Evolutionary conservation across 1,140 invertebrate genomes (phyloP).

Genomic region (Branchinecta lindahli): DNA sequence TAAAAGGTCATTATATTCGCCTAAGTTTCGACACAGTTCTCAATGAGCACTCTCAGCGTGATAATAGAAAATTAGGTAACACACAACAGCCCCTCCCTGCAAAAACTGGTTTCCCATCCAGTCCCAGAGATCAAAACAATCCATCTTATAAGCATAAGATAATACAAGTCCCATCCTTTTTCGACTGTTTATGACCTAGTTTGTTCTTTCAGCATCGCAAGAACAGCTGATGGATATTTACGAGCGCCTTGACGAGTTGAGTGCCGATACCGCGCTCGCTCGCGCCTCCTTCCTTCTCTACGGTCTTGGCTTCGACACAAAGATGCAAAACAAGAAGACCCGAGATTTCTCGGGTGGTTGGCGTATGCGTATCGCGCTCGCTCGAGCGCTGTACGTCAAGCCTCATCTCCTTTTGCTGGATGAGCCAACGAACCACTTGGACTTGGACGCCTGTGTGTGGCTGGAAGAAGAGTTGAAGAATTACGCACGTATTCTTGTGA

Average conservation of each 20-base stretch:
- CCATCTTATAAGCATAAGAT: too few relatives aligned
- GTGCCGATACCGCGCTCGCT: slow-evolving; percentile 83
- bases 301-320: slow-evolving; percentile 87
- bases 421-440: slow-evolving; percentile 52
- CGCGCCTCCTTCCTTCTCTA: slow-evolving; percentile 86
- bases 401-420: slow-evolving; percentile 28
- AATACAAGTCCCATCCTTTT: too few relatives aligned
- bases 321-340: slow-evolving; percentile 80
- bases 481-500: slow-evolving; percentile 92
- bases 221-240: slow-evolving; percentile 96
- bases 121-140: too few relatives aligned
- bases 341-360: slow-evolving; percentile 96
- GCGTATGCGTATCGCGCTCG: slow-evolving; percentile 98
- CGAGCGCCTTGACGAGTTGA: slow-evolving; percentile 90
- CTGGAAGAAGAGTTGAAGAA: slow-evolving; percentile 91
- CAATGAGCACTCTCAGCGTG: too few relatives aligned
- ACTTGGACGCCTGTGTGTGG: slow-evolving; percentile 95
- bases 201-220: slow-evolving; percentile 51
- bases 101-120: too few relatives aligned
- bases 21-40: too few relatives aligned
- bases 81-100: too few relatives aligned
- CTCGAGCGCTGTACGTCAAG: slow-evolving; percentile 64
- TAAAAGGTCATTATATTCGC: too few relatives aligned
- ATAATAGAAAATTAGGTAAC: too few relatives aligned
- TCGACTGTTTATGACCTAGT: not conserved